Conservation (phyloP, 2,888 invertebrate species). For the Erebia epiphron region DNA sequence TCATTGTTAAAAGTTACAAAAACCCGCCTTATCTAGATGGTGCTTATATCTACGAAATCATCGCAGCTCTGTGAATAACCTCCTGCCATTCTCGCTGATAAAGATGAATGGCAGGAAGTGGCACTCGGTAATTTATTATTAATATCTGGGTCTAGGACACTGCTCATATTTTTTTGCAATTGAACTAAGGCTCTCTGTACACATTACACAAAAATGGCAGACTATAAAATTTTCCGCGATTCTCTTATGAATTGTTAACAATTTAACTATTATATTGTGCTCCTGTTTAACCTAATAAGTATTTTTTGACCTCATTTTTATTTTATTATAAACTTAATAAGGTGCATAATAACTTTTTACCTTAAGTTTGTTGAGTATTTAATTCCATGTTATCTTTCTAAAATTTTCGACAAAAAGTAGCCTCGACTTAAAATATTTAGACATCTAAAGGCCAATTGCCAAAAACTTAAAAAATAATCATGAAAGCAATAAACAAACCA, state of each 20-base stretch:
- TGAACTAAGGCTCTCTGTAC: conserved; percentile 16
- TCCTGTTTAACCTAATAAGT: not conserved
- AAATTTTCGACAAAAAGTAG: no score
- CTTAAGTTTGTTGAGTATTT: no score
- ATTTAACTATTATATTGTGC: not conserved
- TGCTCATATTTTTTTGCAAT: conserved; percentile 12
- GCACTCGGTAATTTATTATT: conserved; percentile 7
- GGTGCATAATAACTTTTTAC: no score
- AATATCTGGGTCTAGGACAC: conserved; percentile 24
- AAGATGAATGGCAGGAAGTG: conserved; percentile 21
- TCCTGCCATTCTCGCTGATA: not conserved
- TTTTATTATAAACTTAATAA: not conserved
- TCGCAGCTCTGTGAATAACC: conserved; percentile 3
- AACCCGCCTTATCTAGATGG: no score
- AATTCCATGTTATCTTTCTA: no score
- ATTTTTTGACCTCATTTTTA: not conserved
- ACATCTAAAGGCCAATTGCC: not conserved
- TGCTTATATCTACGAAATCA: not conserved
- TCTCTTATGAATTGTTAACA: not conserved
- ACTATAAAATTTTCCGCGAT: conserved; percentile 9
- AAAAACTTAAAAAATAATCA: not conserved
- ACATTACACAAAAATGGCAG: not conserved
- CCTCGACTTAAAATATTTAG: no score
- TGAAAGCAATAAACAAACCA: not conserved
- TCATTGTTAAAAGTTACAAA: no score